Conservation (phyloP, 2,797 vertebrate genomes). For the Gadopsis marmoratus region DNA sequence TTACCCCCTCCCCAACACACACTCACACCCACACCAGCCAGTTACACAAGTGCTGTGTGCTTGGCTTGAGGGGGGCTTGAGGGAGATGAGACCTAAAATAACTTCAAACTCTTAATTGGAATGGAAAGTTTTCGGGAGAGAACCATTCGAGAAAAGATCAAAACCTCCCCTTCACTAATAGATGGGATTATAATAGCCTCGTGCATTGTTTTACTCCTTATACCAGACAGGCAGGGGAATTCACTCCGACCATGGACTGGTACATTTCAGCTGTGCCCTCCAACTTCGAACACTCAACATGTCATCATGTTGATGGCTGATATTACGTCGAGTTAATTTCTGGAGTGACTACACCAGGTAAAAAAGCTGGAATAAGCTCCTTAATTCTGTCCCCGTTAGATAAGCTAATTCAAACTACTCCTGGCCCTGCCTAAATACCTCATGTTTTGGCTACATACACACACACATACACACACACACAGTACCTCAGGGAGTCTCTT, state of each 20-base stretch:
- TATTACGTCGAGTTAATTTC: neutral
- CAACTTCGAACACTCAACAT: neutral
- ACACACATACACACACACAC: neutral
- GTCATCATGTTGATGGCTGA: neutral
- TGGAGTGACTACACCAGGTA: neutral
- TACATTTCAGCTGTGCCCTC: neutral
- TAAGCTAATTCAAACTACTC: neutral
- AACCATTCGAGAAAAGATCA: constrained; percentile 32
- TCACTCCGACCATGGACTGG: neutral
- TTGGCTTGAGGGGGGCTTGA: constrained; percentile 64
- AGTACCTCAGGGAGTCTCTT: constrained; percentile 92
- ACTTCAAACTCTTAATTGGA: constrained; percentile 72
- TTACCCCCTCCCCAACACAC: constrained; percentile 17
- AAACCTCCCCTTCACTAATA: constrained; percentile 40
- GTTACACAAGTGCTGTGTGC: constrained; percentile 65
- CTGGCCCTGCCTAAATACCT: neutral
- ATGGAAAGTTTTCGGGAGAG: constrained; percentile 52
- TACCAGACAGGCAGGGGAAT: neutral
- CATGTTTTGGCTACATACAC: neutral
- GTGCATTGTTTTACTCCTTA: constrained; percentile 27
- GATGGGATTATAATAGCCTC: constrained; percentile 41
- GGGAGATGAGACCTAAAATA: constrained; percentile 73
- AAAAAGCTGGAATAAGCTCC: neutral
- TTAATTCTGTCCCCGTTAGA: constrained; percentile 11
- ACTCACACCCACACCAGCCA: constrained; percentile 35